phyloP scores from a whole-genome alignment of 53 echinoderm and acorn worm species.

The Holothuria leucospilota region DNA sequence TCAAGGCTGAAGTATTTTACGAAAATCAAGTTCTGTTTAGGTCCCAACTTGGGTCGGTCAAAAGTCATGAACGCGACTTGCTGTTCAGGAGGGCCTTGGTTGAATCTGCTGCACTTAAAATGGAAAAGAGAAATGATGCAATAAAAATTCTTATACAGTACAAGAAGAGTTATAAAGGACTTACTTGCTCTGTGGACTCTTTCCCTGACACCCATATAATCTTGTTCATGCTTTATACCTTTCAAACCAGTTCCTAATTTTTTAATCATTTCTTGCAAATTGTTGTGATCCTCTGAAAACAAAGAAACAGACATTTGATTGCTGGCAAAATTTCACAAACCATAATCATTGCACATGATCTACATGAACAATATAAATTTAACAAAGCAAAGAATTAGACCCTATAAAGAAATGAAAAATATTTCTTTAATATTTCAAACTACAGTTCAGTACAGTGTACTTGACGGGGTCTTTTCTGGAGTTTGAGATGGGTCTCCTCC shows the following conservation, averaged over 20 bases:
- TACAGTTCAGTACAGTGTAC: too few relatives aligned
- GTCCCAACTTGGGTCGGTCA: too few relatives aligned
- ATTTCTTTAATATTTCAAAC: too few relatives aligned
- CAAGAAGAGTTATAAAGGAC: constrained; percentile 32
- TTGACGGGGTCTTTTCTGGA: too few relatives aligned
- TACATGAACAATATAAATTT: background rate
- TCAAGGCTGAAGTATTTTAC: too few relatives aligned
- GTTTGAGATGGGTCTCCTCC: too few relatives aligned
- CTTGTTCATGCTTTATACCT: constrained; percentile 90
- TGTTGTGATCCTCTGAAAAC: constrained; percentile 85
- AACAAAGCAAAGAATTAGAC: background rate
- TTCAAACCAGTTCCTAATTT: constrained; percentile 91
- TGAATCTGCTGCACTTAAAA: too few relatives aligned
- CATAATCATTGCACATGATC: background rate
- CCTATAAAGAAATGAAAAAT: background rate
- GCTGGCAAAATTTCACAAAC: background rate
- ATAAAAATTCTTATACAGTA: too few relatives aligned
- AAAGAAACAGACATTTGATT: background rate
- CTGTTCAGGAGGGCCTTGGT: too few relatives aligned
- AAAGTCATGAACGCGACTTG: too few relatives aligned
- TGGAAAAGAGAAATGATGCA: too few relatives aligned
- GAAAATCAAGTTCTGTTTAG: too few relatives aligned
- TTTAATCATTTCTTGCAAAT: constrained; percentile 94
- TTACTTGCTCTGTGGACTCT: constrained; percentile 96
- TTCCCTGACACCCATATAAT: constrained; percentile 98